Conservation (phyloP, 2,797 vertebrate genomes). For the Neosilurus mollespiculum region DNA sequence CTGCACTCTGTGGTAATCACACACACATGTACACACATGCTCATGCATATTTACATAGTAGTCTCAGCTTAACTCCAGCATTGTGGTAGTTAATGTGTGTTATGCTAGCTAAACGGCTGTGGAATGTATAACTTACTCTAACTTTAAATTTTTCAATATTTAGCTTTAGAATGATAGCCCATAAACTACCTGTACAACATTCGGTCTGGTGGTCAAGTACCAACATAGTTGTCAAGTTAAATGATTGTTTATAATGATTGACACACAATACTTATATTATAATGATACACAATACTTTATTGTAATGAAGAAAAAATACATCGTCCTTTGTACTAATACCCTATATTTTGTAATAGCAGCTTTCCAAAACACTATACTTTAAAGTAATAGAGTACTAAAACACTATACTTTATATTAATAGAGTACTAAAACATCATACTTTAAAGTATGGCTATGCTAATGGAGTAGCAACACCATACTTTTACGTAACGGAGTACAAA, state of each 20-base stretch:
- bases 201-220: too few relatives aligned
- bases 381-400: not conserved
- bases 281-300: not conserved
- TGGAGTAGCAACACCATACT: too few relatives aligned
- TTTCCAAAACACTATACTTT: not conserved
- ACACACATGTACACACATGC: not conserved
- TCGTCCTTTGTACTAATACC: not conserved
- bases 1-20: constrained; percentile 81
- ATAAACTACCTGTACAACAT: not conserved
- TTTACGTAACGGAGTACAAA: too few relatives aligned
- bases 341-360: not conserved
- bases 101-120: too few relatives aligned
- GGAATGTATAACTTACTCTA: not conserved
- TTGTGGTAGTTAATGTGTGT: not conserved
- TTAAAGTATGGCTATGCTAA: too few relatives aligned
- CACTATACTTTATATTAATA: not conserved
- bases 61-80: too few relatives aligned
- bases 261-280: not conserved
- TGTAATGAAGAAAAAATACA: not conserved
- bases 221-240: not conserved
- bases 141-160: not conserved
- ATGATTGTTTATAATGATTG: not conserved
- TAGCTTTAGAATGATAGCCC: not conserved
- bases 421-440: not conserved
- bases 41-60: not conserved